These are phyloP conservation scores for Dasypus novemcinctus DNA, from an alignment of 2,113 vertebrate genomes.

Conservation along the genomic window DNA sequence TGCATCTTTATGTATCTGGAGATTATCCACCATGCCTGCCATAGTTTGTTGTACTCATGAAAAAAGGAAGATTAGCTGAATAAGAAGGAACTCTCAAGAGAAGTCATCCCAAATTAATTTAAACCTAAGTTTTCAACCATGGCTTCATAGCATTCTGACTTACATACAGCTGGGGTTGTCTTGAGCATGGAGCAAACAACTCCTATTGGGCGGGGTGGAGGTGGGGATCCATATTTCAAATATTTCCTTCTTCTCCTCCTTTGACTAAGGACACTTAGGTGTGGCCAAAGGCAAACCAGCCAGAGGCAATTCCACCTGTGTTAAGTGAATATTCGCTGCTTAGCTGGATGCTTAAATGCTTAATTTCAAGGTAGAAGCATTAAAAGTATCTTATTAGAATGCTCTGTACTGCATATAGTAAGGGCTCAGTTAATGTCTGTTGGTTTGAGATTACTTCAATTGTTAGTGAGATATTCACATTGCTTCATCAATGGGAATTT, in stretches of 20 bases:
- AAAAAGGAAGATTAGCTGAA: neutral
- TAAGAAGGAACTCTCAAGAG: neutral
- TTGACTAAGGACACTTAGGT: too few relatives aligned
- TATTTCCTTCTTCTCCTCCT: neutral
- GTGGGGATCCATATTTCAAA: neutral
- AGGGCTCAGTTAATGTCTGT: too few relatives aligned
- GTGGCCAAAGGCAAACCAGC: too few relatives aligned
- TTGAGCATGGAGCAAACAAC: neutral
- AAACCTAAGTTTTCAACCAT: neutral
- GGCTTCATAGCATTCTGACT: neutral
- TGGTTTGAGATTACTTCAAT: too few relatives aligned
- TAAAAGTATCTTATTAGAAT: too few relatives aligned
- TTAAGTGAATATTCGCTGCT: neutral
- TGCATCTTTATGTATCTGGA: neutral
- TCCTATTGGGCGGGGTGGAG: fast-evolving
- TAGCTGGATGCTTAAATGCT: too few relatives aligned
- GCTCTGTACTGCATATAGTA: too few relatives aligned
- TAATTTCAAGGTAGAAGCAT: too few relatives aligned
- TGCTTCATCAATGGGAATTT: too few relatives aligned
- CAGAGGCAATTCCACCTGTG: neutral
- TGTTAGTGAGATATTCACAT: too few relatives aligned
- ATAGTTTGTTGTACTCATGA: neutral
- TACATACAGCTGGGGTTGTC: neutral
- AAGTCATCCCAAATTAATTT: neutral
- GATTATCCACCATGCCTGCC: neutral